phyloP scores from a whole-genome alignment of 2,797 vertebrate genomes.

The Betta splendens region DNA sequence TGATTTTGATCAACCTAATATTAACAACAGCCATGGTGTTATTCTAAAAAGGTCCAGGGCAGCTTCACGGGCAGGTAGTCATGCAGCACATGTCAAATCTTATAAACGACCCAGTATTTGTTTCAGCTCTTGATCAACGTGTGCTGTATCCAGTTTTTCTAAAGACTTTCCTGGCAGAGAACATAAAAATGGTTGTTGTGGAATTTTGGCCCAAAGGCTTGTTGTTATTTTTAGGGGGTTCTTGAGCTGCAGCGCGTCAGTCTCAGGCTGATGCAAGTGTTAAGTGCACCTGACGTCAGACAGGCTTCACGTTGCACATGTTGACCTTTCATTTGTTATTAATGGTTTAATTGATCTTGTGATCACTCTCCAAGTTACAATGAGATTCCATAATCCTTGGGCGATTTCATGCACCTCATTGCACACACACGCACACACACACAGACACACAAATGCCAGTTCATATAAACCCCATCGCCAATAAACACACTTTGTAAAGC shows the following conservation, averaged over 20 bases:
- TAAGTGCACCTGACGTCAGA: constrained; percentile 17
- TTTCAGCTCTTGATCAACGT: no score
- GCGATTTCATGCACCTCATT: constrained; percentile 30
- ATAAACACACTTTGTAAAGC: constrained; percentile 23
- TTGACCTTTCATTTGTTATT: constrained; percentile 61
- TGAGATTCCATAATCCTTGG: constrained; percentile 27
- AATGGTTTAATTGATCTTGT: constrained; percentile 59
- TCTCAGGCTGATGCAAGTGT: constrained; percentile 6
- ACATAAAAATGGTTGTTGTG: no score
- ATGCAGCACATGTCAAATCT: no score
- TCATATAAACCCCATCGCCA: constrained; percentile 21
- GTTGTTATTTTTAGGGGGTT: no score
- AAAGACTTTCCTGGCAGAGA: no score
- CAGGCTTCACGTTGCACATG: constrained; percentile 28
- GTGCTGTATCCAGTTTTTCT: no score
- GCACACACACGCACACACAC: constrained; percentile 13
- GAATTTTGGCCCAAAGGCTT: no score
- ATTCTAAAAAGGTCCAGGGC: constrained; percentile 1
- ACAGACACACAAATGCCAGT: constrained; percentile 13
- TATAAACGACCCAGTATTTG: no score
- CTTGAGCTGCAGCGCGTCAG: not conserved
- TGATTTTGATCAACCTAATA: no score
- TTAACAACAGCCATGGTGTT: not conserved
- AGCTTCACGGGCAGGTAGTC: constrained; percentile 25
- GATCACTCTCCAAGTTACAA: constrained; percentile 47